These are phyloP conservation scores for Urechis unicinctus DNA, from an alignment of 2,888 invertebrate genomes.

Conservation along the genomic window DNA sequence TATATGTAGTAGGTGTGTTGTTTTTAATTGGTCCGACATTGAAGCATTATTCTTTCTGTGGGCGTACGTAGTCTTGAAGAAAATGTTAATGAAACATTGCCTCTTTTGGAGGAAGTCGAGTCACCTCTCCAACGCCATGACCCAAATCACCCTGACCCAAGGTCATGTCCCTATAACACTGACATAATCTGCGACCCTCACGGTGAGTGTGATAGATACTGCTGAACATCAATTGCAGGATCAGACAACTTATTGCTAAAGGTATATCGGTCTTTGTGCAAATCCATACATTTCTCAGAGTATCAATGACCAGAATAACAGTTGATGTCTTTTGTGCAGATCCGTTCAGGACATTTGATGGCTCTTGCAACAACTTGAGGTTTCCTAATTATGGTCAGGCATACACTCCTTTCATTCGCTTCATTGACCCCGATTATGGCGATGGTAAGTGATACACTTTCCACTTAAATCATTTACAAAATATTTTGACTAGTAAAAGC, in stretches of 20 bases:
- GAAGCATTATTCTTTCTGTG: too few relatives aligned
- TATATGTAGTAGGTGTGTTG: too few relatives aligned
- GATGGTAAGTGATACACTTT: conserved; percentile 8
- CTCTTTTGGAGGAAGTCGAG: too few relatives aligned
- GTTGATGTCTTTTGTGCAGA: neutral
- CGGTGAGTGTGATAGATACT: neutral
- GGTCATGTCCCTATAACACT: conserved; percentile 11
- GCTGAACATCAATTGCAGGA: neutral
- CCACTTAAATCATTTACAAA: too few relatives aligned
- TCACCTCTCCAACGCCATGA: conserved; percentile 9
- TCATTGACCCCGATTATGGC: conserved; percentile 8
- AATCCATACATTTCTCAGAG: too few relatives aligned
- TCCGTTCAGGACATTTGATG: conserved; percentile 10
- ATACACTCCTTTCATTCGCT: conserved; percentile 11
- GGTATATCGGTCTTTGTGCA: neutral
- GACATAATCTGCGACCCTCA: neutral
- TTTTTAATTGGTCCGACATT: too few relatives aligned
- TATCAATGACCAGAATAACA: too few relatives aligned
- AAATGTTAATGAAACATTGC: too few relatives aligned
- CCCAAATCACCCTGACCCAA: conserved; percentile 1
- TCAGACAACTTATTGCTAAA: neutral
- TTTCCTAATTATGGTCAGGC: conserved; percentile 10
- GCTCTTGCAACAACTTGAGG: conserved; percentile 15
- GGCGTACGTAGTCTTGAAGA: too few relatives aligned
- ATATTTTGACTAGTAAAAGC: too few relatives aligned